phyloP scores from a whole-genome alignment of 2,797 vertebrate species.

The Myotis daubentonii region DNA sequence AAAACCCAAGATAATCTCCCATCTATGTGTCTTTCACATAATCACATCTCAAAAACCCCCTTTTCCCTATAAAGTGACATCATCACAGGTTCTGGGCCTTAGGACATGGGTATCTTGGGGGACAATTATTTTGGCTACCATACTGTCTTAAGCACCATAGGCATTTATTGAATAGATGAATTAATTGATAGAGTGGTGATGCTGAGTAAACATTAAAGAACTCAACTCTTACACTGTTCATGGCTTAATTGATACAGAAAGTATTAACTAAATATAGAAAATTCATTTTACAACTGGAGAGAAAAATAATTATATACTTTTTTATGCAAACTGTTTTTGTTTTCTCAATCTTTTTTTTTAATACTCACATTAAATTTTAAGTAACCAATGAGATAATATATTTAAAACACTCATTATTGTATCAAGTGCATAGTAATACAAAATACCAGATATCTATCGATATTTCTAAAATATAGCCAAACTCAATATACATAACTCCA shows the following conservation, averaged over 20 bases:
- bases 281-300: neutral
- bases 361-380: neutral
- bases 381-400: neutral
- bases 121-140: neutral
- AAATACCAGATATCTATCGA: neutral
- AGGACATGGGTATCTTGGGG: neutral
- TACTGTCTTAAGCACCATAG: neutral
- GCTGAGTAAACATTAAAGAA: neutral
- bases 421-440: neutral
- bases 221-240: neutral
- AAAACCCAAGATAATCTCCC: neutral
- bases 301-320: neutral
- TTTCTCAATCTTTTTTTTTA: neutral
- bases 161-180: neutral
- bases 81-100: fast-evolving
- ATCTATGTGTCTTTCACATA: neutral
- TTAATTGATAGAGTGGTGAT: neutral
- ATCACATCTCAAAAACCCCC: neutral
- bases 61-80: neutral
- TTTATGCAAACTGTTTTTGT: neutral
- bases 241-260: neutral
- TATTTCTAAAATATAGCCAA: neutral
- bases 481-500: neutral
- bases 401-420: neutral
- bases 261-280: neutral